These are phyloP conservation scores for Holacanthus passer DNA, from an alignment of 2,113 vertebrate species.

Conservation along the genomic window DNA sequence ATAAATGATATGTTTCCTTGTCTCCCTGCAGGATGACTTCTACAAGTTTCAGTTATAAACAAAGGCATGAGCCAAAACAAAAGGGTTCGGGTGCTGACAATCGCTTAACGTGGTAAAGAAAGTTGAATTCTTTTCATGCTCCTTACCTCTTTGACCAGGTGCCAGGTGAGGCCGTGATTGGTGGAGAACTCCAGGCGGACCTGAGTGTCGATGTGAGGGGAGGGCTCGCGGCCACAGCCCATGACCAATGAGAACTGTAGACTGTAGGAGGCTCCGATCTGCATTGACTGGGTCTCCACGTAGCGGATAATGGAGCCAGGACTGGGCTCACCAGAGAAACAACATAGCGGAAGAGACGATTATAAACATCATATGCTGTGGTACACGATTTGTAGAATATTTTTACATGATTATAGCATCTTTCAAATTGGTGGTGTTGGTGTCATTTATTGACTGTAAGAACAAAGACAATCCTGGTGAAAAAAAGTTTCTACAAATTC, in stretches of 20 bases:
- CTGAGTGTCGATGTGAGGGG: slow-evolving; percentile 96
- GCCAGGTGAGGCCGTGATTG: slow-evolving; percentile 98
- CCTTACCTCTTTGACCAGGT: slow-evolving; percentile 96
- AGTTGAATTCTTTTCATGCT: neutral
- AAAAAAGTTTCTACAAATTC: neutral
- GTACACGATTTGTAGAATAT: too few species aligned
- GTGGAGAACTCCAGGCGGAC: slow-evolving; percentile 98
- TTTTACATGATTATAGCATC: neutral
- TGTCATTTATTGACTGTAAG: neutral
- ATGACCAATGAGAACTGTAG: slow-evolving; percentile 98
- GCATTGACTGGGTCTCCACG: slow-evolving; percentile 99
- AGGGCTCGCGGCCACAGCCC: slow-evolving; percentile 92
- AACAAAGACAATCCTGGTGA: neutral
- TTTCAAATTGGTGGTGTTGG: neutral
- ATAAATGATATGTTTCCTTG: slow-evolving; percentile 60
- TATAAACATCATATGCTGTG: neutral
- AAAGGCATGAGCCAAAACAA: slow-evolving; percentile 8
- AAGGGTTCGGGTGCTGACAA: neutral
- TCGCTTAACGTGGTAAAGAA: neutral
- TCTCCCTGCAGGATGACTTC: slow-evolving; percentile 38
- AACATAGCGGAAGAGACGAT: neutral
- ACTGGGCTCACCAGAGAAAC: slow-evolving; percentile 89
- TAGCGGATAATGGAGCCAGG: slow-evolving; percentile 95
- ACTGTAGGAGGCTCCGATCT: slow-evolving; percentile 96
- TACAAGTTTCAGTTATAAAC: slow-evolving; percentile 40